These are phyloP conservation scores for Pasiphila rectangulata DNA, from an alignment of 2,888 invertebrate genomes.

Conservation along the genomic window DNA sequence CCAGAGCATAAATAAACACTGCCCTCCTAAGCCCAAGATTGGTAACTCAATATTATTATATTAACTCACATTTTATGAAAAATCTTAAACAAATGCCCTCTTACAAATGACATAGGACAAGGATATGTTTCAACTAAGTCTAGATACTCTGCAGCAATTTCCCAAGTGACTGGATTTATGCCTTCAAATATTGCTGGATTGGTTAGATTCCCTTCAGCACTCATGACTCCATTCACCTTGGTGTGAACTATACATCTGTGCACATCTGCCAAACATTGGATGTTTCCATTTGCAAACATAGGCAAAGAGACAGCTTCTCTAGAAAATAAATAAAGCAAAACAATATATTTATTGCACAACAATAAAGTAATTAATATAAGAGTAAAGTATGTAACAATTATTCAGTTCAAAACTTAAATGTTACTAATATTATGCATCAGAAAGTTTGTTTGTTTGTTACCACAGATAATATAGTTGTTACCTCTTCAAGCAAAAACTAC, in stretches of 20 bases:
- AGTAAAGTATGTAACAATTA: no score
- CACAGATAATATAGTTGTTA: no score
- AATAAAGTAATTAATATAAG: background rate
- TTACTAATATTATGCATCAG: no score
- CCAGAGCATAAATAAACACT: no score
- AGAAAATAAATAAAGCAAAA: constrained; percentile 39
- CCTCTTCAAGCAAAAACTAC: no score
- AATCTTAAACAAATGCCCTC: constrained; percentile 98
- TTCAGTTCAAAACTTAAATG: no score
- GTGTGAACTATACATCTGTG: constrained; percentile 91
- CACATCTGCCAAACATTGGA: constrained; percentile 94
- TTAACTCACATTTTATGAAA: constrained; percentile 93
- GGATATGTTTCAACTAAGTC: constrained; percentile 90
- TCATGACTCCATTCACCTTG: constrained; percentile 93
- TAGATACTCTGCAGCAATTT: constrained; percentile 93
- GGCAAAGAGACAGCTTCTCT: constrained; percentile 94
- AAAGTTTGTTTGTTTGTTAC: no score
- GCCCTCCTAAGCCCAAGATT: no score
- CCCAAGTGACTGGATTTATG: constrained; percentile 90
- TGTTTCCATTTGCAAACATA: constrained; percentile 98
- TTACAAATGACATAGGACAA: constrained; percentile 92
- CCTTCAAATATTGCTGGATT: constrained; percentile 96
- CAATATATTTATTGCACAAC: background rate
- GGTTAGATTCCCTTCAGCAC: constrained; percentile 97
- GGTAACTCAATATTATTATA: no score